phyloP scores from a whole-genome alignment of 2,888 invertebrate species.

The Malacosoma neustria region DNA sequence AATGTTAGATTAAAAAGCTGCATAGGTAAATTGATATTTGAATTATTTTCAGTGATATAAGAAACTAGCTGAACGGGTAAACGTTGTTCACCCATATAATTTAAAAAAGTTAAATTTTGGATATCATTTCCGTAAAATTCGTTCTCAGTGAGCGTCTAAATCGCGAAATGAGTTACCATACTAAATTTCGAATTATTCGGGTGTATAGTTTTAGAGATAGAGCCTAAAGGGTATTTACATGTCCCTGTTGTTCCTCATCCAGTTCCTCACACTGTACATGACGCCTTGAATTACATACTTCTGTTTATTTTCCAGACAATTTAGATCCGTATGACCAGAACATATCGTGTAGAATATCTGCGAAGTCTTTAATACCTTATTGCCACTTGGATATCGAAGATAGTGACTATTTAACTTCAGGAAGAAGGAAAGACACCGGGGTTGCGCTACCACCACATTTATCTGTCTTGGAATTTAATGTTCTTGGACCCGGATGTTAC shows the following conservation, averaged over 20 bases:
- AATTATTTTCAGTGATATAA: background rate
- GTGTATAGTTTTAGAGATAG: no score
- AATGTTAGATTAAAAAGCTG: conserved; percentile 48
- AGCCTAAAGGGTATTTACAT: no score
- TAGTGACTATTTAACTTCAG: conserved; percentile 76
- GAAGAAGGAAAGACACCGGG: conserved; percentile 47
- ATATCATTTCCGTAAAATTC: no score
- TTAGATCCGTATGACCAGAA: conserved; percentile 72
- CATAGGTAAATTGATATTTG: conserved; percentile 35
- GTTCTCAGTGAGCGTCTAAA: no score
- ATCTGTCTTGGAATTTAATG: conserved; percentile 78
- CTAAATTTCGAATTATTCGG: no score
- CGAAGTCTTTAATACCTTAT: conserved; percentile 78
- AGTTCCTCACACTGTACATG: no score
- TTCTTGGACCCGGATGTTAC: conserved; percentile 76
- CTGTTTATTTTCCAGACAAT: conserved; percentile 39
- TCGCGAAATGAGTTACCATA: no score
- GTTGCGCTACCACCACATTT: conserved; percentile 58
- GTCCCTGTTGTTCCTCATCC: no score
- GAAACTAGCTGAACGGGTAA: no score
- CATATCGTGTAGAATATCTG: conserved; percentile 66
- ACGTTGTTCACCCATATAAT: no score
- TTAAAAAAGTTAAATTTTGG: no score
- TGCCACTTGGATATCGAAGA: conserved; percentile 82
- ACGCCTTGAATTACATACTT: no score